Evolutionary conservation across 2,113 vertebrate genomes (phyloP).

Genomic region (Hoplias malabaricus): DNA sequence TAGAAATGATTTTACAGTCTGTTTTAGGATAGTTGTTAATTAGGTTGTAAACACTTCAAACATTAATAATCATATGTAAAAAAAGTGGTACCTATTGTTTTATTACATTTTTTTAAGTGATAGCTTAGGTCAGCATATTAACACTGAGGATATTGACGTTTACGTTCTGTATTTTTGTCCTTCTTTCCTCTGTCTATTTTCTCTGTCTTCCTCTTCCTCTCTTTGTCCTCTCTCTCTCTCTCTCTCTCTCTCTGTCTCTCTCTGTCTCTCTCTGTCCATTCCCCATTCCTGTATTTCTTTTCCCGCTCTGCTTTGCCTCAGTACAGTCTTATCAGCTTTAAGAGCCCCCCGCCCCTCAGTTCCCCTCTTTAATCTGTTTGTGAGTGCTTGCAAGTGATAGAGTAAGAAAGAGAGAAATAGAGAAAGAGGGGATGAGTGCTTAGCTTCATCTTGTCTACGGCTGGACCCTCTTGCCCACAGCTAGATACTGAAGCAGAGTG

Average conservation of each 20-base stretch:
- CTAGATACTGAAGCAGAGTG: neutral
- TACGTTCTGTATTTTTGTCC: too few species aligned
- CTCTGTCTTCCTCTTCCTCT: too few species aligned
- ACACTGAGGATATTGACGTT: too few species aligned
- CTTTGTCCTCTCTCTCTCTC: neutral
- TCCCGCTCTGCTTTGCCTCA: slow-evolving; percentile 20
- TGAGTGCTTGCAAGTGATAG: slow-evolving; percentile 10
- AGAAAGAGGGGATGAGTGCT: slow-evolving; percentile 18
- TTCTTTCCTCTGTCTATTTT: slow-evolving; percentile 8
- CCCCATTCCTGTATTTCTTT: slow-evolving; percentile 6
- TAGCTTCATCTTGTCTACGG: neutral
- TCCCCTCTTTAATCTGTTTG: neutral
- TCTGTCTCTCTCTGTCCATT: neutral
- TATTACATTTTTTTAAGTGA: too few species aligned
- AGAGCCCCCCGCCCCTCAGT: slow-evolving; percentile 45
- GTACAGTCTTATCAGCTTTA: slow-evolving; percentile 15
- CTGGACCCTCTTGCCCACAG: neutral
- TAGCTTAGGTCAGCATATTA: too few species aligned
- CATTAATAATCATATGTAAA: too few species aligned
- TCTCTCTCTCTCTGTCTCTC: neutral
- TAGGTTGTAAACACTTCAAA: too few species aligned
- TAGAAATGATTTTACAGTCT: too few species aligned
- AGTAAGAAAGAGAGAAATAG: neutral
- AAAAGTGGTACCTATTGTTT: too few species aligned
- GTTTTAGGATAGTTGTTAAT: too few species aligned